Percentiles rank a stretch among this genome's conserved stretches.
These are phyloP conservation scores for Hirtodrosophila cameraria DNA, from an alignment of 2,888 invertebrate species.

Conservation along the genomic window DNA sequence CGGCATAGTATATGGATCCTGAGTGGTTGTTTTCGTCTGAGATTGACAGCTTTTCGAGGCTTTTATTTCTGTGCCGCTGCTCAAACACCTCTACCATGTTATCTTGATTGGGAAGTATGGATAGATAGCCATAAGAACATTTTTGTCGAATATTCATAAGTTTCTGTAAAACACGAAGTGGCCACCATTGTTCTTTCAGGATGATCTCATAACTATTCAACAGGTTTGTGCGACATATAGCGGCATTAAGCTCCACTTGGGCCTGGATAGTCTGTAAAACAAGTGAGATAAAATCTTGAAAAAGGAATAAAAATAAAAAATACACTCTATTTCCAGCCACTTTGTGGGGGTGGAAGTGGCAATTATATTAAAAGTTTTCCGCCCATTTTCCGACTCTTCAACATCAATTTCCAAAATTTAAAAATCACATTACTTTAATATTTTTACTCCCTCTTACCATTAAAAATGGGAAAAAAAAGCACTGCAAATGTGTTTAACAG, in stretches of 20 bases:
- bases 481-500: too few species aligned
- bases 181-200: conserved; percentile 85
- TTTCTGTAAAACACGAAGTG: conserved; percentile 84
- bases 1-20: neutral
- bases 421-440: too few species aligned
- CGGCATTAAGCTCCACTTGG: conserved; percentile 90
- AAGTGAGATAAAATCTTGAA: too few species aligned
- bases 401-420: too few species aligned
- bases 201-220: conserved; percentile 90
- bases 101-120: conserved; percentile 87
- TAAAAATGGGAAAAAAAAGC: too few species aligned
- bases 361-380: too few species aligned
- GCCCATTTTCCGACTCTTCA: too few species aligned
- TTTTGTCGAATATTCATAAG: neutral
- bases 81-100: conserved; percentile 85
- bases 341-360: too few species aligned
- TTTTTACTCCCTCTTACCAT: too few species aligned
- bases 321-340: too few species aligned
- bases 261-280: conserved; percentile 86
- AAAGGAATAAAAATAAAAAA: too few species aligned
- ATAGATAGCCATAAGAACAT: conserved; percentile 3
- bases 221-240: conserved; percentile 88
- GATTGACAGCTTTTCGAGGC: conserved; percentile 82
- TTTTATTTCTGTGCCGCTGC: conserved; percentile 67
- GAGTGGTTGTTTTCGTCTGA: neutral